These are phyloP conservation scores for Athetis lepigone DNA, from an alignment of 2,888 invertebrate genomes.

Conservation along the genomic window DNA sequence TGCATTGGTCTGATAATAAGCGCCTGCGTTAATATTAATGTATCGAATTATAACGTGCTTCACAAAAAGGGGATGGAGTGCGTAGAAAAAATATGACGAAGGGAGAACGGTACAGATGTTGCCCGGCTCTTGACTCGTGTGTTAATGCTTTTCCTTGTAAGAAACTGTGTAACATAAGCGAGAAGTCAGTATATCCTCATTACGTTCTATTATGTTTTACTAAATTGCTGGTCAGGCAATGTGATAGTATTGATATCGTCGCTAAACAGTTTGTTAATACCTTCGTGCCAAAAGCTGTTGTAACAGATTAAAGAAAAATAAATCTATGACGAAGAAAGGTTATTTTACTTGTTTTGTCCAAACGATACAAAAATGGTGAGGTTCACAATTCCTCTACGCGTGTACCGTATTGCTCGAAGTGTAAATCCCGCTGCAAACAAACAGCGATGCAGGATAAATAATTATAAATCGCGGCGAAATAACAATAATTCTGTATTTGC, in stretches of 20 bases:
- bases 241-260: conserved; percentile 11
- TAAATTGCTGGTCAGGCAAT: conserved; percentile 9
- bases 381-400: background rate
- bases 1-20: conserved; percentile 60
- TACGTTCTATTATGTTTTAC: background rate
- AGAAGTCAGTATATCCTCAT: background rate
- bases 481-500: conserved; percentile 45
- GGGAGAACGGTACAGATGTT: background rate
- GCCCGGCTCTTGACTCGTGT: background rate
- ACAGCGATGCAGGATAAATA: conserved; percentile 48
- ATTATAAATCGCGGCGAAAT: conserved; percentile 56
- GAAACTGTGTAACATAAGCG: background rate
- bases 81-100: background rate
- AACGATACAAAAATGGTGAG: background rate
- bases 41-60: conserved; percentile 27
- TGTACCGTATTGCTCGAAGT: conserved; percentile 25
- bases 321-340: too few species aligned
- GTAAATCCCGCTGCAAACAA: conserved; percentile 40
- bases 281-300: background rate
- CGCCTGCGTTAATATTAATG: conserved; percentile 57
- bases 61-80: conserved; percentile 9
- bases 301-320: background rate
- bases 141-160: background rate
- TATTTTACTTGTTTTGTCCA: background rate
- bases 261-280: background rate